Base-by-base conservation (phyloP, 2,888 invertebrate genomes). In the Mesopsocus fuscifrons region DNA sequence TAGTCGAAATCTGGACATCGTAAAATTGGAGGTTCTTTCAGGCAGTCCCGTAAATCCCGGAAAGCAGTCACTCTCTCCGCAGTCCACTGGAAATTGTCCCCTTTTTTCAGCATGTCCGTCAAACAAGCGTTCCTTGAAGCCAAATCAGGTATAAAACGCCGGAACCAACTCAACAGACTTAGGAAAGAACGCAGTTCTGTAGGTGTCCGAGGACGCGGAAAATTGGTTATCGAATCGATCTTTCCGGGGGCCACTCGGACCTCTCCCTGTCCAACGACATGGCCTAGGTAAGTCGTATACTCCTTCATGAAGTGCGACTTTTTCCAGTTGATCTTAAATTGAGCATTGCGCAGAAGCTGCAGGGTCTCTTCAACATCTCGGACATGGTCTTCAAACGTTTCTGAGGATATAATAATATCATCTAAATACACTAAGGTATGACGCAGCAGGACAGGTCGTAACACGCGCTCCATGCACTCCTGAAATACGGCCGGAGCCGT, bases 401-500 rank as follows among this genome's bases (percentile, higher is more conserved):
- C 20, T 6, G 40, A 26, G 15, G 18, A 40, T 15, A 38, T 38
- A 6, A 38, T 6, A 17, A 38, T 38, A 18, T 38, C 38, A 38
- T 38, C 38, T 6, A 38, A 6, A 20, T 38, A 38, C 6, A 20
- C 38, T 6, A 38, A 15, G 21, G 20, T 21, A 4, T 9, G 17
- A n/a, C n/a, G n/a, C n/a, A n/a, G n/a, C n/a, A n/a, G n/a, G 5
- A 26, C 13, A 26, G 38, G 38, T 1, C 45, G 44, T 16, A 56
- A 45, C 2, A 52, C 50, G 4, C 41, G 44, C 30, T 57, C 48
- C 54, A 57, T 56, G 6, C 53, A 23, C 1, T 53, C 41, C 32
- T 55, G 52, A 44, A 55, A 58, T 0, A 53, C 54, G 2, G 53
- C 48, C 1, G 55, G 56, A 1, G 54, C 53, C 23, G 54, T 53